Evolutionary conservation across 2,113 vertebrate genomes (phyloP), one percentile per base, ranked within the genome.

Genomic region (Cardinalis cardinalis): DNA sequence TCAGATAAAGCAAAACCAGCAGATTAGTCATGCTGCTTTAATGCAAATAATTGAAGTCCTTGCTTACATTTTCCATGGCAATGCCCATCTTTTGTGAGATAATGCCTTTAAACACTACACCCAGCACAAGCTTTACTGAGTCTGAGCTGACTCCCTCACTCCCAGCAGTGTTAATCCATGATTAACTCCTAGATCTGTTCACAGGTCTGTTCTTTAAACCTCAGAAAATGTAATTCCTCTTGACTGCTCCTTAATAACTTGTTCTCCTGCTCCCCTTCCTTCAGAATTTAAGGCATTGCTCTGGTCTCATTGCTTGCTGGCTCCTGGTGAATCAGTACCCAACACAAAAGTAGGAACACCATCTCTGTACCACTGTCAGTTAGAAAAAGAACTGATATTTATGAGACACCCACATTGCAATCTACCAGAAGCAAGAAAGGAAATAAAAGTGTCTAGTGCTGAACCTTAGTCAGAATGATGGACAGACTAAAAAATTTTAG

Each of bases 21-120:
- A 80, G 92, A 91, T 95, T 94, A 94, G 88, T 92, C 88, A 93
- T 81, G 88, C 83, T 88, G 43, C 40, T 70, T 91, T 92, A 92
- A 85, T 84, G 80, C 61, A 93, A 87, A 95, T 95, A 95, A 94
- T 88, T 91, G 60, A 49, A 90, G 65, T 25, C 58, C 51, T 87
- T 90, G 61, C 80, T 91, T 94, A 81, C 79, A 71, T 94, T 95
- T 90, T 90, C 76, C 44, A 65, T 78, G 65, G 86, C 65, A 93
- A 88, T 93, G 49, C n/a, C 63, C 70, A 74, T 87, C 90, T 87
- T 95, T 84, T 88, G 84, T 94, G 81, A 89, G 71, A 85, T 91
- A 96, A 94, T 71, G 49, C 44, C 53, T 88, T 90, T 90, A 93
- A 95, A 94, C 76, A 75, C 53, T 49, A 72, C 32, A 72, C 32